Evolutionary conservation across 2,113 vertebrate genomes (phyloP).

Genomic region (Drymodes brunneopygia): DNA sequence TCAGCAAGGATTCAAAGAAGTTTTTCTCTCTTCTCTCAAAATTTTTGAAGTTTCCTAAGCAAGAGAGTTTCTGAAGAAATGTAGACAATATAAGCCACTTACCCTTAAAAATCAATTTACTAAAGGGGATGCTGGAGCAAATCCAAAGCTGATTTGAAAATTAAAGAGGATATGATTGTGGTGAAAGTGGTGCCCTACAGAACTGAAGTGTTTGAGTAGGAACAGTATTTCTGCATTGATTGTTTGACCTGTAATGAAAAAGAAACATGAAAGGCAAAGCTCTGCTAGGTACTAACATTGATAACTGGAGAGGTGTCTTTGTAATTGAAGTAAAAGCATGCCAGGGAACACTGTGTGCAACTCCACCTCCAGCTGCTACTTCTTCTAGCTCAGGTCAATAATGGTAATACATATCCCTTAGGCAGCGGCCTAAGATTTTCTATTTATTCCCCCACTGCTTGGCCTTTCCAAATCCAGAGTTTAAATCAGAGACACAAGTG

Average conservation of each 20-base stretch:
- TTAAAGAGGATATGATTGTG: slow-evolving; percentile 35
- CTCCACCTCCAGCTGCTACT: slow-evolving; percentile 29
- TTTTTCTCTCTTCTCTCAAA: neutral
- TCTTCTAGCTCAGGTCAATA: slow-evolving; percentile 51
- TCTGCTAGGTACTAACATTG: slow-evolving; percentile 47
- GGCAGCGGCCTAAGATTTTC: neutral
- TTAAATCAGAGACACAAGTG: slow-evolving; percentile 10
- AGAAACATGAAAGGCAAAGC: slow-evolving; percentile 59
- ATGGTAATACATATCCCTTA: neutral
- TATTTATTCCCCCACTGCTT: neutral
- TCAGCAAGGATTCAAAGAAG: neutral
- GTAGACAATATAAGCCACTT: slow-evolving; percentile 36
- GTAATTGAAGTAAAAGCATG: slow-evolving; percentile 45
- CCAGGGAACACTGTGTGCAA: neutral
- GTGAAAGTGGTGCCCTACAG: neutral
- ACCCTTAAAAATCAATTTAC: slow-evolving; percentile 61
- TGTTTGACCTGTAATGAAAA: slow-evolving; percentile 60
- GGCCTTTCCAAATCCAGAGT: slow-evolving; percentile 26
- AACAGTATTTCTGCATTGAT: slow-evolving; percentile 34
- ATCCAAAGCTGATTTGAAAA: slow-evolving; percentile 67
- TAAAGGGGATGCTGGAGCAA: slow-evolving; percentile 36
- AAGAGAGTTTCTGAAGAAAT: slow-evolving; percentile 9
- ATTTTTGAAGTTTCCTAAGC: neutral
- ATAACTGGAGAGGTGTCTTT: slow-evolving; percentile 41
- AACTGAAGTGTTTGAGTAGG: slow-evolving; percentile 20